Evolutionary conservation across 1,140 invertebrate genomes (phyloP).

Genomic region (Drosophila lowei): DNA sequence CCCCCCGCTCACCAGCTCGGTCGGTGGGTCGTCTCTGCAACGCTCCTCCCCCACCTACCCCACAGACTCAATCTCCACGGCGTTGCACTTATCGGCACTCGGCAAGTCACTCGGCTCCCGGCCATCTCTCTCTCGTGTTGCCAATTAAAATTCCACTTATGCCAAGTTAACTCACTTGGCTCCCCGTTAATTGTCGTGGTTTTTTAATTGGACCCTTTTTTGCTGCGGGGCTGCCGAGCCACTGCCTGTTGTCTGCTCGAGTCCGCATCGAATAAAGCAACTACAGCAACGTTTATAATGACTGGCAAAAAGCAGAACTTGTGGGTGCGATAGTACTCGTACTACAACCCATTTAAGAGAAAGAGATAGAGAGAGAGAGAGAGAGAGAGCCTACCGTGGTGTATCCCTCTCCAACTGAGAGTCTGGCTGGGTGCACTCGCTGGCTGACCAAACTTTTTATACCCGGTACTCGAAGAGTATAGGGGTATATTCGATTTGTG

Average conservation of each 20-base stretch:
- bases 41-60: slow-evolving; percentile 1
- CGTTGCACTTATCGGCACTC: slow-evolving; percentile 71
- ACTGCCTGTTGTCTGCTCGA: slow-evolving; percentile 37
- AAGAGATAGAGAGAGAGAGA: too few relatives aligned
- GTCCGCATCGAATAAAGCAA: slow-evolving; percentile 67
- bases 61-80: background rate
- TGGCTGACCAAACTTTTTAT: slow-evolving; percentile 34
- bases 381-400: too few relatives aligned
- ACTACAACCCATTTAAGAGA: slow-evolving; percentile 25
- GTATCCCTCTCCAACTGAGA: too few relatives aligned
- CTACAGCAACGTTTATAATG: slow-evolving; percentile 69
- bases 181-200: slow-evolving; percentile 82
- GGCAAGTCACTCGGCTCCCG: slow-evolving; percentile 62
- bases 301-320: slow-evolving; percentile 50
- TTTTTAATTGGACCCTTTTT: slow-evolving; percentile 83
- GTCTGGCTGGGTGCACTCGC: too few relatives aligned
- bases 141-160: slow-evolving; percentile 83
- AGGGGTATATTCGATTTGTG: too few relatives aligned
- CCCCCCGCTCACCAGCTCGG: background rate
- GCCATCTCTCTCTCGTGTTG: slow-evolving; percentile 71
- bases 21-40: background rate
- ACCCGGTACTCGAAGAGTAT: too few relatives aligned
- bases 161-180: slow-evolving; percentile 83
- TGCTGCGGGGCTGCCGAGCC: slow-evolving; percentile 3
- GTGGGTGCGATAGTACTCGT: slow-evolving; percentile 33